Conservation (phyloP, 1,140 invertebrate genomes). For the Idris sp. region DNA sequence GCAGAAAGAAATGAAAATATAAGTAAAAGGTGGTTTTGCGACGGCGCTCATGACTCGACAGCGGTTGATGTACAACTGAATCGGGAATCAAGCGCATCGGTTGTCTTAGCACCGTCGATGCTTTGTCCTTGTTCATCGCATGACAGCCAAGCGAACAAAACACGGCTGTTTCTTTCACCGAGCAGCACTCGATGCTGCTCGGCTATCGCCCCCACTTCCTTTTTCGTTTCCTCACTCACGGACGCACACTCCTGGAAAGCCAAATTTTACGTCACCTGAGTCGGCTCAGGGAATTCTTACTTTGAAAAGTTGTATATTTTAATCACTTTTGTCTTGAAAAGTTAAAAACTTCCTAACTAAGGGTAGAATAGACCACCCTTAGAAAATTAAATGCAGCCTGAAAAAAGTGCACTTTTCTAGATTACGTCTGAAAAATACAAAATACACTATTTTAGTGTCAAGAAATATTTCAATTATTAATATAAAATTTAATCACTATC, state of each 20-base stretch:
- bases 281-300: not conserved
- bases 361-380: not conserved
- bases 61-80: slow-evolving; percentile 50
- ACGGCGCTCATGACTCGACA: slow-evolving; percentile 12
- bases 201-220: slow-evolving; percentile 40
- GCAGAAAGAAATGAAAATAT: too few species aligned
- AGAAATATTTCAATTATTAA: too few species aligned
- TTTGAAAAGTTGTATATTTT: too few species aligned
- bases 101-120: slow-evolving; percentile 46
- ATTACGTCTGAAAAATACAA: too few species aligned
- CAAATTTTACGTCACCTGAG: slow-evolving; percentile 40
- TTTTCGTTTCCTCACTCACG: slow-evolving; percentile 17
- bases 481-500: too few species aligned
- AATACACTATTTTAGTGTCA: too few species aligned
- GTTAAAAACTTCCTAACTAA: too few species aligned
- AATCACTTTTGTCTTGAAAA: too few species aligned
- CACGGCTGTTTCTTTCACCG: slow-evolving; percentile 45
- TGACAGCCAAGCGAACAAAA: slow-evolving; percentile 27
- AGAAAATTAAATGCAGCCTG: too few species aligned
- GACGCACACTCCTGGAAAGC: slow-evolving; percentile 38
- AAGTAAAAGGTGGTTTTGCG: too few species aligned
- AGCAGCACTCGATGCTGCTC: slow-evolving; percentile 24
- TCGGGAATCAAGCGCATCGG: slow-evolving; percentile 34
- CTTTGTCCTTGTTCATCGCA: slow-evolving; percentile 48
- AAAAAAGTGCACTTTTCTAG: too few species aligned